These are phyloP conservation scores for Lissocephala sabroskyi DNA, from an alignment of 2,888 invertebrate genomes.

Conservation along the genomic window DNA sequence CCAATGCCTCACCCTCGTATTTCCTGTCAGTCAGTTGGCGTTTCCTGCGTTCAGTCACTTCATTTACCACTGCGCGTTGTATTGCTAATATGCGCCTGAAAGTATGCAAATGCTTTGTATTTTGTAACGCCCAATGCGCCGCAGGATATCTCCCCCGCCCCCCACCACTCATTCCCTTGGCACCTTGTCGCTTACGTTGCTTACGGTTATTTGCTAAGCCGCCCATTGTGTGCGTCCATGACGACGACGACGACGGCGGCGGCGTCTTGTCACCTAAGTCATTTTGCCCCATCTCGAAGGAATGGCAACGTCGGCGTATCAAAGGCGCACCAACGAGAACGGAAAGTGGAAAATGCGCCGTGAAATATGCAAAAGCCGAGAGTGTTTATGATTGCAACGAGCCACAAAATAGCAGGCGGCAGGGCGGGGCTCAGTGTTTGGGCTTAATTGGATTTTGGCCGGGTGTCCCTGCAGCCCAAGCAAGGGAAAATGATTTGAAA, in stretches of 20 bases:
- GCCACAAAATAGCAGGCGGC: background rate
- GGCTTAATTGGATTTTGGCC: constrained; percentile 55
- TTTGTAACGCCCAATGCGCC: constrained; percentile 13
- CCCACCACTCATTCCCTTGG: too few species aligned
- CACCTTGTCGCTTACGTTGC: constrained; percentile 8
- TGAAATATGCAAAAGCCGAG: constrained; percentile 56
- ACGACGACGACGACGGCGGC: too few species aligned
- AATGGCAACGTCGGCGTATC: constrained; percentile 24
- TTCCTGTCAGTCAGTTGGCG: background rate
- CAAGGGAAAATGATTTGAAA: background rate
- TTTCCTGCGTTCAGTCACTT: background rate
- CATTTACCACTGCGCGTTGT: background rate
- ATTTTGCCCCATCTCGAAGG: constrained; percentile 35
- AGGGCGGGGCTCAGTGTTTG: background rate
- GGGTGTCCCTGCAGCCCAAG: constrained; percentile 27
- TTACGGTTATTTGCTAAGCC: too few species aligned
- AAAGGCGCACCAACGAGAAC: background rate
- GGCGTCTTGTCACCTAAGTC: constrained; percentile 38
- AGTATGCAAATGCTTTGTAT: constrained; percentile 10
- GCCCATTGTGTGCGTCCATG: too few species aligned
- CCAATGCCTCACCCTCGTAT: background rate
- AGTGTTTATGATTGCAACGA: constrained; percentile 29
- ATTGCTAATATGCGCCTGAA: constrained; percentile 1
- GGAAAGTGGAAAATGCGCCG: constrained; percentile 10
- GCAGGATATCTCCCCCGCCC: background rate